phyloP scores from a whole-genome alignment of 2,113 vertebrate species.

The Laticauda laticaudata region DNA sequence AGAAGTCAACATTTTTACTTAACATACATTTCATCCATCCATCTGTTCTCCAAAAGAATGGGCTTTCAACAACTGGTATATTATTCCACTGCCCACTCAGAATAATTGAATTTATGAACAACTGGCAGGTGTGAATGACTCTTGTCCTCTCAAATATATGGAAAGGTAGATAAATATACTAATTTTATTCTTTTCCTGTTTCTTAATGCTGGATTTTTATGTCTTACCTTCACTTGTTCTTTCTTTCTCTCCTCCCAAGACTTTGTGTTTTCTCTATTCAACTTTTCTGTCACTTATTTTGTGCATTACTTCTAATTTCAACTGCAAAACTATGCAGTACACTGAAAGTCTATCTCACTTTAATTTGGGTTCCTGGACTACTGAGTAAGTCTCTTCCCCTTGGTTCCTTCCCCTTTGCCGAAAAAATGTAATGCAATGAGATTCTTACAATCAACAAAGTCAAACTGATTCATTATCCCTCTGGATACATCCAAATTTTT shows the following conservation, averaged over 20 bases:
- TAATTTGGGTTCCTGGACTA: background rate
- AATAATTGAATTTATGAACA: background rate
- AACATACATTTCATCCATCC: background rate
- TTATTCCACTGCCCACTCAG: background rate
- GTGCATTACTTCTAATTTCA: background rate
- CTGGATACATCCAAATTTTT: background rate
- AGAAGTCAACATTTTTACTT: background rate
- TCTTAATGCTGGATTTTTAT: background rate
- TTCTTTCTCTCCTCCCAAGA: background rate
- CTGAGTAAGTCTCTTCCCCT: background rate
- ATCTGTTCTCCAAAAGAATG: background rate
- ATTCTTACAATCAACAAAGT: background rate
- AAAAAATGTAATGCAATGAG: background rate
- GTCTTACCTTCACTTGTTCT: background rate
- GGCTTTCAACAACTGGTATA: constrained; percentile 5
- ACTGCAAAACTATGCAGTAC: background rate
- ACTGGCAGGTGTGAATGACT: background rate
- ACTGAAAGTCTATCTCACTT: background rate
- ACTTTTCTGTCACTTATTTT: background rate
- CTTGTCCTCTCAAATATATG: background rate
- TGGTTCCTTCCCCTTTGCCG: background rate
- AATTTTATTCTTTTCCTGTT: background rate
- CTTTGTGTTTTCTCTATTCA: background rate
- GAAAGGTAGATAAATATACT: background rate
- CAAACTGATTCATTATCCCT: background rate